These are phyloP conservation scores for Acipenser transmontanus DNA, from an alignment of 2,797 vertebrate species.

Conservation along the genomic window DNA sequence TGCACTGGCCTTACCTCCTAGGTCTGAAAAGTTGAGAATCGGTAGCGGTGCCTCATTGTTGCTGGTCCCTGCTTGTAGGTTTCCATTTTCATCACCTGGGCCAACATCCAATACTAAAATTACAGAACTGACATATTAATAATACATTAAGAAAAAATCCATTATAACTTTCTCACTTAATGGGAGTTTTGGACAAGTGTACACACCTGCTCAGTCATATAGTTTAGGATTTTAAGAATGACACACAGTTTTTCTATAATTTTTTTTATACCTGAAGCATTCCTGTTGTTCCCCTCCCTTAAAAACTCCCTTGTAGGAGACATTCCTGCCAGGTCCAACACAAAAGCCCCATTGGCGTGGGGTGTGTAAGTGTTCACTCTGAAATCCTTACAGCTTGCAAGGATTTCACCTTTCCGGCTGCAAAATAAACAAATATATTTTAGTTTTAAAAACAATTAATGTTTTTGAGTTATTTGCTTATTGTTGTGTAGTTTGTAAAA, in stretches of 20 bases:
- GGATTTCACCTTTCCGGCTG: constrained; percentile 72
- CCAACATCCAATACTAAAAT: rapidly evolving
- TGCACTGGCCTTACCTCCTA: no score
- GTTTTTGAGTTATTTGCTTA: no score
- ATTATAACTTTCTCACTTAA: no score
- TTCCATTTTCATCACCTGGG: neutral
- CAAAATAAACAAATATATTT: neutral
- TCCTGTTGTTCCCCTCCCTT: neutral
- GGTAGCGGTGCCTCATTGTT: neutral
- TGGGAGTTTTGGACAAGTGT: no score
- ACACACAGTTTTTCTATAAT: no score
- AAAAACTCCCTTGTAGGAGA: constrained; percentile 23
- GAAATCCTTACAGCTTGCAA: constrained; percentile 82
- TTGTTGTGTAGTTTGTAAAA: no score
- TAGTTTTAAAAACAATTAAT: no score
- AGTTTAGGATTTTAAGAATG: no score
- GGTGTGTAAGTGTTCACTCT: constrained; percentile 71
- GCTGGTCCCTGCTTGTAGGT: constrained; percentile 20
- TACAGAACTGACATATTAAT: neutral
- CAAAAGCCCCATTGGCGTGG: constrained; percentile 54
- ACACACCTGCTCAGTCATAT: no score
- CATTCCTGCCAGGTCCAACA: constrained; percentile 46
- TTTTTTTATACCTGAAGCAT: constrained; percentile 6
- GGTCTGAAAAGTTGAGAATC: constrained; percentile 9
- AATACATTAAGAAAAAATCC: no score